A percentile compares a stretch with the other conserved stretches of the same genome.
These are phyloP conservation scores for Tympanoctomys barrerae DNA, from an alignment of 2,797 vertebrate species.

Conservation along the genomic window DNA sequence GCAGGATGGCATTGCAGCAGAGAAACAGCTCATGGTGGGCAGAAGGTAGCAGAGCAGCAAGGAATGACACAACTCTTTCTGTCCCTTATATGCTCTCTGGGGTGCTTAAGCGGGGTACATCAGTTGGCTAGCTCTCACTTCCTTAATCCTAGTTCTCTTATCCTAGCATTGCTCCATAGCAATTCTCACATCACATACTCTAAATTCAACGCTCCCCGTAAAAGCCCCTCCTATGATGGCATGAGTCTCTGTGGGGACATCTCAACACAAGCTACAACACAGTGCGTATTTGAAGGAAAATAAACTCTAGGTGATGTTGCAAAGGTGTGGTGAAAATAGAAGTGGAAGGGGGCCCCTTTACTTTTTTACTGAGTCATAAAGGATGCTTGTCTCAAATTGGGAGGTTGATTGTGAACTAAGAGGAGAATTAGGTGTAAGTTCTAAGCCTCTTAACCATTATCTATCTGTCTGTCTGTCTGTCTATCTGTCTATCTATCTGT, in stretches of 20 bases:
- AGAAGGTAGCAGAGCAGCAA: neutral
- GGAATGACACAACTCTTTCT: neutral
- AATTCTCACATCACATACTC: neutral
- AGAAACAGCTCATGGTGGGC: neutral
- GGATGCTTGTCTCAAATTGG: neutral
- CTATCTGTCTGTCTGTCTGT: neutral
- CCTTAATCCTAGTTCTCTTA: neutral
- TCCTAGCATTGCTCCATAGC: neutral
- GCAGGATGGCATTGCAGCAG: neutral
- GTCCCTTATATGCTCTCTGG: neutral
- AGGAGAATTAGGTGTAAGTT: neutral
- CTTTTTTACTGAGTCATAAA: constrained; percentile 1
- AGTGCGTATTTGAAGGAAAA: neutral
- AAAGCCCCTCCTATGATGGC: neutral
- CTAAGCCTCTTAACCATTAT: neutral
- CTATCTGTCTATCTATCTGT: neutral
- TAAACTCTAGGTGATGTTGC: neutral
- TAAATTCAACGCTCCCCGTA: neutral
- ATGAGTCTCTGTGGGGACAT: neutral
- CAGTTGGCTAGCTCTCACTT: neutral
- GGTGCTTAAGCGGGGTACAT: neutral
- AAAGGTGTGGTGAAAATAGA: neutral
- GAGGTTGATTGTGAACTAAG: neutral
- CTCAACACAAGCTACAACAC: neutral
- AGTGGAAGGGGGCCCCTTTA: neutral